These are phyloP conservation scores for Linnaemya tessellans DNA, from an alignment of 2,888 invertebrate genomes.

Conservation along the genomic window DNA sequence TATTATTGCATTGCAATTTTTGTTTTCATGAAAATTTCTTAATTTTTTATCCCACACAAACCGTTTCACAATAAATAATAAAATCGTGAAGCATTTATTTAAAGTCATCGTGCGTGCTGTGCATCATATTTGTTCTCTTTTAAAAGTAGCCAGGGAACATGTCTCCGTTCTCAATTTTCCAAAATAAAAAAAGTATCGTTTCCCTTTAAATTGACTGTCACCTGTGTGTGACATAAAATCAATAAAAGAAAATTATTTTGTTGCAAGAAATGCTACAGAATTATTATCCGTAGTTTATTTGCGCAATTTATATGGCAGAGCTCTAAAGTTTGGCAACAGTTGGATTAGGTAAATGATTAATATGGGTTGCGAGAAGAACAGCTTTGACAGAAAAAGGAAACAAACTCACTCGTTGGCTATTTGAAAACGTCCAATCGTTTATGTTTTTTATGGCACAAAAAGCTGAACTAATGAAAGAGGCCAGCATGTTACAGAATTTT, in stretches of 20 bases:
- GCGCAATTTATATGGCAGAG: conserved; percentile 1
- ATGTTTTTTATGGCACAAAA: too few species aligned
- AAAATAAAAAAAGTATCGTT: not conserved
- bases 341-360: conserved; percentile 1
- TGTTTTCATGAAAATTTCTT: too few species aligned
- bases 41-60: not conserved
- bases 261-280: not conserved
- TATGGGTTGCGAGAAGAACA: not conserved
- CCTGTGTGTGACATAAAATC: conserved; percentile 42
- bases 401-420: not conserved
- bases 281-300: not conserved
- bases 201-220: conserved; percentile 21
- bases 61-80: not conserved
- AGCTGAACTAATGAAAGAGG: too few species aligned
- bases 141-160: conserved; percentile 3
- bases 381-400: not conserved
- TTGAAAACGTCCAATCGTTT: not conserved
- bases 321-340: conserved; percentile 1
- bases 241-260: conserved; percentile 22
- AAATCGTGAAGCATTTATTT: not conserved
- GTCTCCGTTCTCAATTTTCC: not conserved
- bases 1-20: too few species aligned
- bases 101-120: not conserved
- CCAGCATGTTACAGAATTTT: too few species aligned
- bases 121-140: not conserved